phyloP scores from a whole-genome alignment of 92 coral and sea anemone species.

The Isaurus tuberculatus region DNA sequence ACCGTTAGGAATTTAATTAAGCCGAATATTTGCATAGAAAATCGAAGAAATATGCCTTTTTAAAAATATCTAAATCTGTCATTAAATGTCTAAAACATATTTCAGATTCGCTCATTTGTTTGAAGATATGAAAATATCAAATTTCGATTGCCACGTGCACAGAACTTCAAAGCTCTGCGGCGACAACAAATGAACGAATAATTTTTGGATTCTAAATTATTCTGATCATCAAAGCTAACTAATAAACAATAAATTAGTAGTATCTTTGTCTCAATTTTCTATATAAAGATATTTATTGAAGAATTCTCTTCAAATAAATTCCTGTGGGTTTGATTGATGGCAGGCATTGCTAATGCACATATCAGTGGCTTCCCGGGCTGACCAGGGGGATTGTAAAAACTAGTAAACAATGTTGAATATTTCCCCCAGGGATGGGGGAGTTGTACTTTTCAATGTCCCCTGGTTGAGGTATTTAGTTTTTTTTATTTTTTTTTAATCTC shows the following conservation, averaged over 20 bases:
- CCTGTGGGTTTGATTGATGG: neutral
- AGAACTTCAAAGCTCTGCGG: neutral
- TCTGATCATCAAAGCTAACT: neutral
- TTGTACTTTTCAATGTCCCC: neutral
- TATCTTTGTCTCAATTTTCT: neutral
- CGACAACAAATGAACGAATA: neutral
- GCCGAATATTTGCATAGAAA: conserved; percentile 29
- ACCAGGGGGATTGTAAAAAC: conserved; percentile 6
- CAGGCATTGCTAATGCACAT: neutral
- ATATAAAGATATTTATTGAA: neutral
- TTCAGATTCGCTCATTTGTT: conserved; percentile 29
- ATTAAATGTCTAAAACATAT: conserved; percentile 26
- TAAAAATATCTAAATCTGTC: conserved; percentile 27
- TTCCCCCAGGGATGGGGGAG: conserved; percentile 5
- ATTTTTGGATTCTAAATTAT: neutral
- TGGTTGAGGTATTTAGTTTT: neutral
- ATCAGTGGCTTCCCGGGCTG: conserved; percentile 7
- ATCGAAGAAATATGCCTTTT: conserved; percentile 28
- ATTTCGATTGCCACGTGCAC: conserved; percentile 16
- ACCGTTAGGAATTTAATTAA: no score
- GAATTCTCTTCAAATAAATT: neutral
- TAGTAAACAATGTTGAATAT: neutral
- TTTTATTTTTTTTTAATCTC: neutral
- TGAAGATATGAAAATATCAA: conserved; percentile 21
- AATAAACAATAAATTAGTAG: neutral